Evolutionary conservation across 2,888 invertebrate species (phyloP).

Genomic region (Mesochorus sp.): DNA sequence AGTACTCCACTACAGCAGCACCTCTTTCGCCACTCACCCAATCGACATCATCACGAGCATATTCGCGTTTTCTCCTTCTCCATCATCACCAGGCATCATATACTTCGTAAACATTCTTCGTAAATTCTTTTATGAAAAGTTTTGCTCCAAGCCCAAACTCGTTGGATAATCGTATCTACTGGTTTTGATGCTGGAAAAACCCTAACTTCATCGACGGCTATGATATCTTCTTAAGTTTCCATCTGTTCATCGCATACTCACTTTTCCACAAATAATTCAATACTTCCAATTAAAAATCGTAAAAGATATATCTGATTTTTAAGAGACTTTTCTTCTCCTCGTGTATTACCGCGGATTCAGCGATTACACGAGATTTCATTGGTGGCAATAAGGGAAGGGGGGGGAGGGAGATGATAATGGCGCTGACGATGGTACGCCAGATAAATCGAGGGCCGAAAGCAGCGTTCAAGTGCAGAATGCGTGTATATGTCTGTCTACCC

Average conservation of each 20-base stretch:
- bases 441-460: constrained; percentile 57
- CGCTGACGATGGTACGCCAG: constrained; percentile 53
- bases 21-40: not conserved
- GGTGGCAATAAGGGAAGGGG: too few species aligned
- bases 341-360: too few species aligned
- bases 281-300: too few species aligned
- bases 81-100: not conserved
- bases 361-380: constrained; percentile 13
- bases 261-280: too few species aligned
- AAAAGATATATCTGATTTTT: too few species aligned
- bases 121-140: not conserved
- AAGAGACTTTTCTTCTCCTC: too few species aligned
- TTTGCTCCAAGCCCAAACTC: not conserved
- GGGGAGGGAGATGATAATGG: not conserved
- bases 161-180: too few species aligned
- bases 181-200: too few species aligned
- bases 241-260: too few species aligned
- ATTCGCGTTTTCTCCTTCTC: constrained; percentile 46
- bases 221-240: too few species aligned
- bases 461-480: not conserved
- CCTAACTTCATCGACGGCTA: too few species aligned
- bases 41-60: constrained; percentile 20
- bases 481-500: not conserved
- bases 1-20: constrained; percentile 29
- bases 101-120: not conserved